A percentile compares a stretch with the other conserved stretches of the same genome.
These are phyloP conservation scores for Cryptotis parvus DNA, from an alignment of 2,113 vertebrate species.

Conservation along the genomic window DNA sequence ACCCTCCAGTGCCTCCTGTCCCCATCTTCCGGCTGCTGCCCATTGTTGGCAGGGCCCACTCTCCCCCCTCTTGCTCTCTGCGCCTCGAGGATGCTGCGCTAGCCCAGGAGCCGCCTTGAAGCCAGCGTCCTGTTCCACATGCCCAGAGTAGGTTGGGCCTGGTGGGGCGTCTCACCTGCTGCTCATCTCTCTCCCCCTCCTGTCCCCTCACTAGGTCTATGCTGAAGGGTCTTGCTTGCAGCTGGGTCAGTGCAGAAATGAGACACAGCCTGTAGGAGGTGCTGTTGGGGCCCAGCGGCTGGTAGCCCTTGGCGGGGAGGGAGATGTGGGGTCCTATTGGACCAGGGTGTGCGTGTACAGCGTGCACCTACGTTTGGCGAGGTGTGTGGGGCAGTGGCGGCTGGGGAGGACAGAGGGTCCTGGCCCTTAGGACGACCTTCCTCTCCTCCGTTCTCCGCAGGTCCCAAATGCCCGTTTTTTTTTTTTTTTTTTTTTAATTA, in stretches of 20 bases:
- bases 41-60: neutral
- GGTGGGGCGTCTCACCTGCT: neutral
- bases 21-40: neutral
- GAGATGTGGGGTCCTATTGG: neutral
- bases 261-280: neutral
- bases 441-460: neutral
- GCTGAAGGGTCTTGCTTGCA: neutral
- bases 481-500: too few species aligned
- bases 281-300: neutral
- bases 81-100: constrained; percentile 26
- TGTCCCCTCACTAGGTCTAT: neutral
- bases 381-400: too few species aligned
- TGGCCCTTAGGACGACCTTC: neutral
- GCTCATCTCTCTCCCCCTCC: neutral
- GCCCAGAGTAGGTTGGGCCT: neutral
- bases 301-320: neutral
- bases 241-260: neutral
- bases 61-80: neutral
- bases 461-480: constrained; percentile 25
- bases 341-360: neutral
- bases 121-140: neutral
- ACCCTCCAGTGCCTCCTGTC: too few species aligned
- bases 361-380: too few species aligned
- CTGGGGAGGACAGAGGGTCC: too few species aligned
- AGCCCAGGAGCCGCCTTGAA: constrained; percentile 43